Evolutionary conservation across 2,888 invertebrate species (phyloP).

Genomic region (Nyleta sp.): DNA sequence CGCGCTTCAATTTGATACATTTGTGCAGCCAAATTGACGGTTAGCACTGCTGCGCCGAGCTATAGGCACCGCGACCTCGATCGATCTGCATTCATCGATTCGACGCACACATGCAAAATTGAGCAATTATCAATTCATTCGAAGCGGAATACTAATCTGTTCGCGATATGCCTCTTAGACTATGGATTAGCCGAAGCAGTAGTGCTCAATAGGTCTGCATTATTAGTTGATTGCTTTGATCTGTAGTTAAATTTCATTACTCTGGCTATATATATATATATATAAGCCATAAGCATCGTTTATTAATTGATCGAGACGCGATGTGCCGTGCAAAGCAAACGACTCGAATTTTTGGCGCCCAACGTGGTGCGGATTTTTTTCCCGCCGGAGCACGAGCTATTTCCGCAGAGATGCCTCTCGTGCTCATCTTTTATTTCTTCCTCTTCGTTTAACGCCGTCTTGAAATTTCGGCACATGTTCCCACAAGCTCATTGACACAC

Average conservation of each 20-base stretch:
- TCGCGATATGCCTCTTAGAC: constrained; percentile 46
- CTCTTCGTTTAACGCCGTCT: too few relatives aligned
- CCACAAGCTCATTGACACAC: too few relatives aligned
- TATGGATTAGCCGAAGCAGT: constrained; percentile 49
- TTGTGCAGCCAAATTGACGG: constrained; percentile 69
- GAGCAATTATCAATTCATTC: constrained; percentile 63
- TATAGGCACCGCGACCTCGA: constrained; percentile 63
- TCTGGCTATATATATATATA: neutral
- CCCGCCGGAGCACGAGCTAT: too few relatives aligned
- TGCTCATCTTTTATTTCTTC: too few relatives aligned
- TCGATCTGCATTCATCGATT: constrained; percentile 73
- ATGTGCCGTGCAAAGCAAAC: too few relatives aligned
- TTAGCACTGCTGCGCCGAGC: constrained; percentile 56
- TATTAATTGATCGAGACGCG: constrained; percentile 9
- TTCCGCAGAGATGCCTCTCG: too few relatives aligned
- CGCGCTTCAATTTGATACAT: constrained; percentile 50
- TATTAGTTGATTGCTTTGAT: constrained; percentile 55
- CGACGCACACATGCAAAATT: constrained; percentile 67
- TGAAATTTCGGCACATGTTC: too few relatives aligned
- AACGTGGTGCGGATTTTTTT: too few relatives aligned
- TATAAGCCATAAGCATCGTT: constrained; percentile 5
- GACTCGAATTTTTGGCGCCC: too few relatives aligned
- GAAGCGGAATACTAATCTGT: constrained; percentile 45
- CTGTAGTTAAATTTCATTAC: constrained; percentile 53
- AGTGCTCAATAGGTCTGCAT: constrained; percentile 48